Base-by-base conservation (phyloP, 2,888 invertebrate genomes). In the Cryptophagus acutangulus region DNA sequence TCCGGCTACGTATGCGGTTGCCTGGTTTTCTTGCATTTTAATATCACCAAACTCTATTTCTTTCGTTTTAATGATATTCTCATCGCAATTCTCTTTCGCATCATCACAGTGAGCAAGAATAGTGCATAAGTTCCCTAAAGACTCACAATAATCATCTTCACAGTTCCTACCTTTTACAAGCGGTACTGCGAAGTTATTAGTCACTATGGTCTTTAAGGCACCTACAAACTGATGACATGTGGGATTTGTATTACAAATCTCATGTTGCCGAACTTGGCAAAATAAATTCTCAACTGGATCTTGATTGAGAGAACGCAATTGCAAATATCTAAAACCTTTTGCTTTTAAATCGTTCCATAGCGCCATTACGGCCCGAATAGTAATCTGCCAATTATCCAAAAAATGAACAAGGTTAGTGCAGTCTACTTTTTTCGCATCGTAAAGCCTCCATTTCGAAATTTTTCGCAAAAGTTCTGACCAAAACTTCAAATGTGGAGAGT, bases 251-350 rank as follows among this genome's bases (percentile, higher is more conserved):
- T 43, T 38, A 10, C 2, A 16, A 25, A 29, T 9, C 10, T 31
- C 34, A 29, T 36, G 16, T 16, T 43, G 38, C 12, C 43, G 6
- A 12, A 42, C 36, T 14, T 9, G 4, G 14, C 20, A 40, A 24
- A 40, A 44, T 16, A 40, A 38, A 33, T 33, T 41, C 17, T 40
- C 40, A 6, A 41, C 13, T 1, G 40, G 40, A 15, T 41, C 44
- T 20, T 44, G 44, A 44, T 44, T 44, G n/a, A 40, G 17, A 2
- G 33, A 31, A 17, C 33, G 9, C 13, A 34, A 34, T 17, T 16
- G 26, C 16, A 43, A 36, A 35, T 26, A 40, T 31, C 36, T 9
- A 18, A 39, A 17, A 10, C 36, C 40, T 17, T 17, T 2, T 29
- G 10, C 24, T 10, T 8, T 5, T 12, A 17, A 2, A 36, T 10